phyloP scores from a whole-genome alignment of 2,113 vertebrate species.

The Corythoichthys intestinalis region DNA sequence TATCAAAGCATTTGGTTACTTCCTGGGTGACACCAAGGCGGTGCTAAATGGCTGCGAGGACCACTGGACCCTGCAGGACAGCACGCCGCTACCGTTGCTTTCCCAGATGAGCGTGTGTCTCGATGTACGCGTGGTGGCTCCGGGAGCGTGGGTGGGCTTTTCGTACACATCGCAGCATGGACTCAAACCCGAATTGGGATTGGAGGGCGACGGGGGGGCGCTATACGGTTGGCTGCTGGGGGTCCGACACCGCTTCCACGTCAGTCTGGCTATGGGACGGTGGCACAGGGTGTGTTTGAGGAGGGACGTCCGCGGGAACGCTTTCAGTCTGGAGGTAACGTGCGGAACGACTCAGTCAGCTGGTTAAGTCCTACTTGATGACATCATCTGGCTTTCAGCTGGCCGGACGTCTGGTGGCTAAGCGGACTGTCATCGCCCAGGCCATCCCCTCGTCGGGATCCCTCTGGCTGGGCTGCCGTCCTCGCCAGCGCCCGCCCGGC shows the following conservation, averaged over 20 bases:
- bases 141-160: slow-evolving; percentile 70
- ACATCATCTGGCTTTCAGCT: slow-evolving; percentile 32
- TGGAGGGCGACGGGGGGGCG: slow-evolving; percentile 61
- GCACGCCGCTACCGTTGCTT: slow-evolving; percentile 41
- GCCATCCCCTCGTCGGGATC: slow-evolving; percentile 50
- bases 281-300: slow-evolving; percentile 72
- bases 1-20: slow-evolving; percentile 40
- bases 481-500: slow-evolving; percentile 1
- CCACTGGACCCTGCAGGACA: slow-evolving; percentile 67
- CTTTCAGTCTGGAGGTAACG: slow-evolving; percentile 61
- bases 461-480: slow-evolving; percentile 66
- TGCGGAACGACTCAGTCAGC: neutral
- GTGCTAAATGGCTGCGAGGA: slow-evolving; percentile 62
- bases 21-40: slow-evolving; percentile 67
- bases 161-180: slow-evolving; percentile 55
- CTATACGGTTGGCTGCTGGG: slow-evolving; percentile 69
- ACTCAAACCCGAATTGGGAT: slow-evolving; percentile 52
- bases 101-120: slow-evolving; percentile 66
- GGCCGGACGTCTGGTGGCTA: slow-evolving; percentile 26
- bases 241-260: slow-evolving; percentile 62
- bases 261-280: slow-evolving; percentile 19
- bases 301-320: slow-evolving; percentile 35
- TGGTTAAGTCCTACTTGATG: too few relatives aligned
- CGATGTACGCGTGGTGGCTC: slow-evolving; percentile 54
- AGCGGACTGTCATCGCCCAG: slow-evolving; percentile 42